Evolutionary conservation across 2,797 vertebrate species (phyloP), one percentile per base, ranked within the genome.

Genomic region (Eleutherodactylus coqui): DNA sequence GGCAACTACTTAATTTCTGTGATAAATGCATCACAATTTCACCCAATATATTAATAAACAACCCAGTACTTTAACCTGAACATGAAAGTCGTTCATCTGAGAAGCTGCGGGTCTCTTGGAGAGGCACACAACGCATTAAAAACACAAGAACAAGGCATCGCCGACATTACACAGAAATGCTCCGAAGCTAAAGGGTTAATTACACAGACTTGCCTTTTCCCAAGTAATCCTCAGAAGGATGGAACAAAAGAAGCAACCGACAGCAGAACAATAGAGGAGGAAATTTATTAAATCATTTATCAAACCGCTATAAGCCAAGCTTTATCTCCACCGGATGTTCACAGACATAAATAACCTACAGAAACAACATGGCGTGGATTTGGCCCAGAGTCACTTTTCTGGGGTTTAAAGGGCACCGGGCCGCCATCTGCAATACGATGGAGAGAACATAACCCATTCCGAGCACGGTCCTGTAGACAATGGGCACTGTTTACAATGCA

Each of bases 281-380:
- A 51, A 27, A 82, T 82, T 64, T 75, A 86, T 82, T 86, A 82
- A 80, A 82, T 64, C 73, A 82, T 86, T 76, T 69, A 67, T 79
- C 83, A 85, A 79, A 45, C 36, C 13, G 75, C 75, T 8, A 41
- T 7, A 77, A 47, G 45, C 58, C 16, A 4, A 24, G 49, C 64
- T 72, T 73, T 80, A 79, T 78, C 62, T 32, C 27, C 34, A 80
- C 36, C 41, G 76, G 84, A 72, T 79, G 76, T 43, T 73, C 36
- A 47, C 64, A 72, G 64, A 51, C 51, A 79, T 72, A 72, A 79
- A 79, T 85, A 85, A 62, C 64, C 51, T 29, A 58, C 32, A 36
- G 24, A 77, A 77, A 84, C 41, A 36, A 32, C 32, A 27, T 29
- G 64, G 47, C 62, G 47, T 21, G 47, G 60, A 60, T 47, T 16